Evolutionary conservation across 2,113 vertebrate species (phyloP).

Genomic region (Psilopsiagon aymara): DNA sequence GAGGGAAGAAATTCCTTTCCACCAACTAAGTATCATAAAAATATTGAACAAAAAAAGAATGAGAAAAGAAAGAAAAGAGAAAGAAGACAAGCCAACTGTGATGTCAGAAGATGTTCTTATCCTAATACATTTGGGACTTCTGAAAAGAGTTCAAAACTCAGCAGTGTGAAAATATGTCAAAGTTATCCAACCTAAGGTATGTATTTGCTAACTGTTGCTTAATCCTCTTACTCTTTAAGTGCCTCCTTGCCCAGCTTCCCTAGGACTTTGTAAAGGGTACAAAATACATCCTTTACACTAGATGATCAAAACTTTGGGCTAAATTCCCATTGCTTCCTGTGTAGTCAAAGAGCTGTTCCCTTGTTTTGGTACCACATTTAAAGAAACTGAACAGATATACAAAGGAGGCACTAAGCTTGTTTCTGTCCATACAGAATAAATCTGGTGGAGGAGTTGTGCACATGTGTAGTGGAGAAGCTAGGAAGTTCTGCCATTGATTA

Average conservation of each 20-base stretch:
- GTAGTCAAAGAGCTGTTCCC: background rate
- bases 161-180: background rate
- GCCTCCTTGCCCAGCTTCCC: background rate
- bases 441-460: fast-evolving
- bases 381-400: background rate
- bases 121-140: background rate
- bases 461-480: background rate
- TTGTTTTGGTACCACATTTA: background rate
- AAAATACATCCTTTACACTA: background rate
- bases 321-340: background rate
- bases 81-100: background rate
- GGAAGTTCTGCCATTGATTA: background rate
- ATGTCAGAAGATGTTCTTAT: background rate
- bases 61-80: background rate
- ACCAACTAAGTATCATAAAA: background rate
- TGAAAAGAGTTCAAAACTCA: background rate
- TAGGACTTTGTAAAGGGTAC: background rate
- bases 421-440: background rate
- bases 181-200: background rate
- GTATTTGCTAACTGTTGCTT: background rate
- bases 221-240: background rate
- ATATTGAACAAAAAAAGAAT: background rate
- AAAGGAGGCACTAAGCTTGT: background rate
- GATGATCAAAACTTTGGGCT: background rate
- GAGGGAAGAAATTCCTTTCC: background rate